Percentiles rank a stretch among this genome's conserved stretches.
These are phyloP conservation scores for Orius insidiosus DNA, from an alignment of 1,140 invertebrate genomes.

Conservation along the genomic window DNA sequence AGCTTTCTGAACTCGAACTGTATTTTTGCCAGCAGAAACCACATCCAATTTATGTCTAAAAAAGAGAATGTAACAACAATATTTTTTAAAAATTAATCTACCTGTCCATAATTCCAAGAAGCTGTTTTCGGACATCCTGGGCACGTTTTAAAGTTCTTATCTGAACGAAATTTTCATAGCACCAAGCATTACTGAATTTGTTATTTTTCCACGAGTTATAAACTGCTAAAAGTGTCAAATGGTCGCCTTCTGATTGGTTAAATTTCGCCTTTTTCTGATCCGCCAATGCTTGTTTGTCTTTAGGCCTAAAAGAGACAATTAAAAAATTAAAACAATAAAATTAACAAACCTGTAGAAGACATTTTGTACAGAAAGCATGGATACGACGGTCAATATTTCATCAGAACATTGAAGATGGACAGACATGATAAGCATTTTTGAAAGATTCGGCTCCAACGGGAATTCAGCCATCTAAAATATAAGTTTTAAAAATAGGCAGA, in stretches of 20 bases:
- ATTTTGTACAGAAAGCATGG: conserved; percentile 97
- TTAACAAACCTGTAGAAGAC: conserved; percentile 67
- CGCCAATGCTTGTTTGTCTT: conserved; percentile 94
- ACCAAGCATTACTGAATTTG: conserved; percentile 98
- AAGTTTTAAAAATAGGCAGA: neutral
- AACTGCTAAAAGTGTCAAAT: conserved; percentile 91
- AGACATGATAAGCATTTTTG: conserved; percentile 98
- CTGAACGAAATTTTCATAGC: conserved; percentile 99
- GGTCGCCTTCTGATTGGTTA: conserved; percentile 96
- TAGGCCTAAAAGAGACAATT: conserved; percentile 36
- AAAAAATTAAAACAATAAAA: conserved; percentile 5
- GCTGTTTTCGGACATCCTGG: conserved; percentile 95
- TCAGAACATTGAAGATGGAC: conserved; percentile 96
- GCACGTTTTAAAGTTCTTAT: conserved; percentile 90
- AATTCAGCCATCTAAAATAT: conserved; percentile 89
- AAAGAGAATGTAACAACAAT: conserved; percentile 10
- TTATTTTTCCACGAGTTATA: conserved; percentile 99
- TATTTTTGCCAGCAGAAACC: conserved; percentile 89
- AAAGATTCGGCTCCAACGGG: conserved; percentile 94
- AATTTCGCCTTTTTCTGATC: conserved; percentile 99
- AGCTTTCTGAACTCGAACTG: conserved; percentile 89
- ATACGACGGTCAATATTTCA: conserved; percentile 95
- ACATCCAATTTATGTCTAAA: conserved; percentile 89
- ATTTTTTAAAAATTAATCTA: conserved; percentile 23
- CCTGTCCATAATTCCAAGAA: conserved; percentile 95